Percentiles rank a stretch among this genome's conserved stretches.
phyloP scores from a whole-genome alignment of 2,113 vertebrate genomes.

The Pithys albifrons region DNA sequence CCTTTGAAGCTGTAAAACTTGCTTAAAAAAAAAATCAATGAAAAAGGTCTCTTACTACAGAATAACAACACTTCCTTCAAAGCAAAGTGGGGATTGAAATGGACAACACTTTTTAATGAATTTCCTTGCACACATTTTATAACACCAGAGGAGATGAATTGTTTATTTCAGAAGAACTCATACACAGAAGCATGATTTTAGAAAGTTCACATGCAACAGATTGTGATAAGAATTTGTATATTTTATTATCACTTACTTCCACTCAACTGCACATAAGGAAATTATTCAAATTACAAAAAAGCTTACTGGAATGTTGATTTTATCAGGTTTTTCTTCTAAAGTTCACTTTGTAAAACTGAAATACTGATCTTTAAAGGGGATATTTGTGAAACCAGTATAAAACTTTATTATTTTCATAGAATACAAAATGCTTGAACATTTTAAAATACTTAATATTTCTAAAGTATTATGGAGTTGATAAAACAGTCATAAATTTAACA shows the following conservation, averaged over 20 bases:
- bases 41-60: background rate
- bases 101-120: background rate
- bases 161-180: conserved; percentile 20
- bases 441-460: background rate
- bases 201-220: background rate
- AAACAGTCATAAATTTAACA: conserved; percentile 30
- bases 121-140: background rate
- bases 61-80: conserved; percentile 1
- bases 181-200: background rate
- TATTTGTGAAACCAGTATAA: background rate
- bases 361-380: background rate
- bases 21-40: background rate
- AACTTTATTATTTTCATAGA: background rate
- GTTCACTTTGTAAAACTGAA: background rate
- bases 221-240: background rate
- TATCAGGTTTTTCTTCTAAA: background rate
- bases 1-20: background rate
- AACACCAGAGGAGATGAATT: background rate
- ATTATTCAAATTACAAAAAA: background rate
- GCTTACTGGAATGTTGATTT: background rate
- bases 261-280: conserved; percentile 7
- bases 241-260: conserved; percentile 7
- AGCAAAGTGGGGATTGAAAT: background rate
- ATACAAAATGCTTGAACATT: background rate
- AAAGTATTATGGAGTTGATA: background rate